phyloP scores from a whole-genome alignment of 2,888 invertebrate genomes.

The Fissipunctia ypsillon region DNA sequence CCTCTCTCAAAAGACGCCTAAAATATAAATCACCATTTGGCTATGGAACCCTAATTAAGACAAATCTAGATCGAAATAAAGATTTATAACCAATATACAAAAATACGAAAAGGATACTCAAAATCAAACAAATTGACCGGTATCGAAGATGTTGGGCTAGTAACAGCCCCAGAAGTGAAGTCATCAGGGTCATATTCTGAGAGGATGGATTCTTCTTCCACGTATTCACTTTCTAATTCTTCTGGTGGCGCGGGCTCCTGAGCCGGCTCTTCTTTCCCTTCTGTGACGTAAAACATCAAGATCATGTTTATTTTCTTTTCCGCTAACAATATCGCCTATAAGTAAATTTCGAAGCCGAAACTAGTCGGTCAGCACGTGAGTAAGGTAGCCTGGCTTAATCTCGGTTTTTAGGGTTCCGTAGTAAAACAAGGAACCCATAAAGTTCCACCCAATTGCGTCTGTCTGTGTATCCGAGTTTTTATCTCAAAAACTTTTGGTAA shows the following conservation, averaged over 20 bases:
- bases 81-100: background rate
- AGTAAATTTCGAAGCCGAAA: background rate
- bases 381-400: background rate
- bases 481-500: background rate
- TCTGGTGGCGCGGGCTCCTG: background rate
- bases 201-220: constrained; percentile 82
- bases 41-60: background rate
- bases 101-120: constrained; percentile 91
- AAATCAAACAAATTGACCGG: constrained; percentile 91
- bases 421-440: background rate
- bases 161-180: constrained; percentile 90
- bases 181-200: constrained; percentile 88
- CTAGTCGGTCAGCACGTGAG: background rate
- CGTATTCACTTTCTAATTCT: constrained; percentile 73
- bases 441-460: background rate
- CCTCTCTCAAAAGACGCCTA: too few relatives aligned
- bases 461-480: background rate
- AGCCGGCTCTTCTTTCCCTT: constrained; percentile 4
- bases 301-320: background rate
- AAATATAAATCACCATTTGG: background rate
- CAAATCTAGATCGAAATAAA: background rate
- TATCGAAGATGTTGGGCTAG: constrained; percentile 89
- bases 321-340: background rate
- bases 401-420: background rate
- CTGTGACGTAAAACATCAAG: constrained; percentile 20